Percentiles rank a stretch among this genome's conserved stretches.
phyloP scores from a whole-genome alignment of 2,797 vertebrate species.

The Muraenolepis orangiensis region DNA sequence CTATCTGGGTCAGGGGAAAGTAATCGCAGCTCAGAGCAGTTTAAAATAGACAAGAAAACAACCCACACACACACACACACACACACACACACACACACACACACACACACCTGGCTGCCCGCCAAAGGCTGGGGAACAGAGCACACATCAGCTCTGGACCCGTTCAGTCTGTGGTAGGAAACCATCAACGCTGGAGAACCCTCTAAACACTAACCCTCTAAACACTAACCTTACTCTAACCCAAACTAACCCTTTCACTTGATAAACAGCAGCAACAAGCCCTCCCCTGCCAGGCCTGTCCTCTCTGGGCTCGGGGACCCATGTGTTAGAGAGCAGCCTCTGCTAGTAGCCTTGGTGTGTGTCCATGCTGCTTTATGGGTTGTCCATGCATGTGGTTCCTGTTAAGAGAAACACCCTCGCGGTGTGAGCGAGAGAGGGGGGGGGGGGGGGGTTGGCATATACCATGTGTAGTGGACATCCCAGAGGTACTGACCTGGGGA shows the following conservation, averaged over 20 bases:
- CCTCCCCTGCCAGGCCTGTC: background rate
- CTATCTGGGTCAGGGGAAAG: constrained; percentile 68
- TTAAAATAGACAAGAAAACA: constrained; percentile 69
- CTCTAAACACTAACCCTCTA: too few species aligned
- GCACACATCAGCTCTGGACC: constrained; percentile 28
- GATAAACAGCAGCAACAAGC: too few species aligned
- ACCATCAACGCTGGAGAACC: constrained; percentile 11
- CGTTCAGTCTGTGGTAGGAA: constrained; percentile 22
- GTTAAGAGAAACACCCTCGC: background rate
- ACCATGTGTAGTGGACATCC: constrained; percentile 10
- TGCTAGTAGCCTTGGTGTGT: background rate
- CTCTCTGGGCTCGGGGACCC: background rate
- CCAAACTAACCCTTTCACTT: too few species aligned
- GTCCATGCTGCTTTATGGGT: background rate
- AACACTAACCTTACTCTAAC: too few species aligned
- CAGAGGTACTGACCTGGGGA: constrained; percentile 82
- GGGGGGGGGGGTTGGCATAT: constrained; percentile 4
- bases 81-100: constrained; percentile 28
- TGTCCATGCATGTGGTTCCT: background rate
- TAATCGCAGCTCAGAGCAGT: constrained; percentile 50
- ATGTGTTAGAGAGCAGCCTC: too few species aligned
- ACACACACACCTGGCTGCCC: constrained; percentile 28
- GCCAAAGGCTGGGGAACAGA: constrained; percentile 28
- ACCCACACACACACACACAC: constrained; percentile 43
- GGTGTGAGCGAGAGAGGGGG: background rate